These are phyloP conservation scores for Xanthorhoe spadicearia DNA, from an alignment of 2,888 invertebrate genomes.

Conservation along the genomic window DNA sequence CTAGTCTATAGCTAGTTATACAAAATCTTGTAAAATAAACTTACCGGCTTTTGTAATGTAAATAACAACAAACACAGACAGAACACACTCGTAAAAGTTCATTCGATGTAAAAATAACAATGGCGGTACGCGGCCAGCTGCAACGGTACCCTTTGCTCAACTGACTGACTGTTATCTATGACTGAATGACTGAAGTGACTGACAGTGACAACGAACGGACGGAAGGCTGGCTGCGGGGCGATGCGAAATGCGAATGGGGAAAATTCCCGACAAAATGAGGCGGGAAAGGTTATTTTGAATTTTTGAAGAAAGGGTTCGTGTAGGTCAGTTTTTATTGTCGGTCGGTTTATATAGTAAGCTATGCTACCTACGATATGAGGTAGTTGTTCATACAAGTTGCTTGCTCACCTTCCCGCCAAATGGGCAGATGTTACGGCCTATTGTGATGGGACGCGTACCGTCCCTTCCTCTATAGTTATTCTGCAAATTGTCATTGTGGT, in stretches of 20 bases:
- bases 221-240: too few relatives aligned
- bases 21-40: conserved; percentile 4
- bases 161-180: conserved; percentile 16
- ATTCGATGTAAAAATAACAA: conserved; percentile 8
- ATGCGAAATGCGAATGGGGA: too few relatives aligned
- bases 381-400: neutral
- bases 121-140: neutral
- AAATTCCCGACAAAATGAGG: too few relatives aligned
- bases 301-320: too few relatives aligned
- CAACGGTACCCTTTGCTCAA: conserved; percentile 8
- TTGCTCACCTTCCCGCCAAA: conserved; percentile 26
- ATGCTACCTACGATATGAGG: too few relatives aligned
- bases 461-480: neutral
- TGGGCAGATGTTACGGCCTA: conserved; percentile 30
- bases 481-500: neutral
- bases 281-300: too few relatives aligned
- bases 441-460: conserved; percentile 24
- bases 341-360: too few relatives aligned
- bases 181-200: neutral
- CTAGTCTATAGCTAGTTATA: neutral
- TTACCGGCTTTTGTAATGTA: conserved; percentile 7
- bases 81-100: conserved; percentile 24
- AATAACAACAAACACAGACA: conserved; percentile 21
- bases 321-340: too few relatives aligned
- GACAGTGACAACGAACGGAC: neutral